Base-by-base conservation (phyloP, 23 tunicate species). In the Clavelina lepadiformis region DNA sequence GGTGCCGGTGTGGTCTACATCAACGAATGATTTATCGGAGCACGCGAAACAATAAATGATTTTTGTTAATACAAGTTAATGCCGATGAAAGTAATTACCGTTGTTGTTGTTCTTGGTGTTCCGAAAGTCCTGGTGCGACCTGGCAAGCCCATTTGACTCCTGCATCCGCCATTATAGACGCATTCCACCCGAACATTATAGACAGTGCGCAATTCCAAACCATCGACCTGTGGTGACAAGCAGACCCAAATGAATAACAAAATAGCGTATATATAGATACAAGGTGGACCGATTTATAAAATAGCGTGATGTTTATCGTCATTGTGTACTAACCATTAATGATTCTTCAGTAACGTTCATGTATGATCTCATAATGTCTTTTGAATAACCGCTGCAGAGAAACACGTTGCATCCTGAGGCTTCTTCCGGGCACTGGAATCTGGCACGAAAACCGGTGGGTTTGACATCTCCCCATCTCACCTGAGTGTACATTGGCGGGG, bases 111-210 rank as follows among this genome's bases (percentile, higher is more conserved):
- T 25, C 57, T 61, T n/a, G n/a, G n/a, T n/a, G n/a, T n/a, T 47
- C 75, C 63, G 44, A 41, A 62, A 22, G 85, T 79, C 60, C 70
- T 23, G 4, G 76, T 69, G 3, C 85, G 67, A 1, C 67, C 77
- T 1, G 85, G 85, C 18, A 19, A 7, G 0, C 85, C 85, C 1
- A 44, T 62, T 18, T 24, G 27, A 24, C 85, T 75, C 15, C 49
- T 44, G 15, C 22, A 19, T 2, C 85, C 69, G 15, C 32, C 33
- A 0, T 23, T 15, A 2, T 55, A 60, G 28, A 79, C 85, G 18
- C 67, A 76, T 45, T 62, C 51, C 3, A 79, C 76, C 31, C 53
- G 76, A 15, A 79, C 76, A 19, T 68, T 76, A 51, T 79, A 79
- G 26, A 79, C 36, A 29, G 58, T 69, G 38, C 21, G 13, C 6